Evolutionary conservation across 2,888 invertebrate species (phyloP).

Genomic region (Idaea straminata): DNA sequence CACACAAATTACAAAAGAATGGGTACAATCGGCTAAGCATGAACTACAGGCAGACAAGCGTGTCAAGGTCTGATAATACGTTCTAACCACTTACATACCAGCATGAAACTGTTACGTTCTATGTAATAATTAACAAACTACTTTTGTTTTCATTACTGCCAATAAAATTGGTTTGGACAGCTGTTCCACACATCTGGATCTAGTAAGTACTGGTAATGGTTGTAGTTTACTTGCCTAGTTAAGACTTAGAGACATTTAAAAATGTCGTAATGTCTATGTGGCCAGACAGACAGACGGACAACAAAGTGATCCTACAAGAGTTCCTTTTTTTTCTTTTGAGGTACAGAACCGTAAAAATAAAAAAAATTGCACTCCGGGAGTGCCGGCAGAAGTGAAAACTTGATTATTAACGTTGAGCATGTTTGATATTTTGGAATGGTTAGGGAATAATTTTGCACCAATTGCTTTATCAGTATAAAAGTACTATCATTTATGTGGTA

Average conservation of each 20-base stretch:
- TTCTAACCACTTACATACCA: slow-evolving; percentile 10
- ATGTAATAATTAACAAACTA: not conserved
- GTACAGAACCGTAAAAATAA: too few relatives aligned
- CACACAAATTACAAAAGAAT: slow-evolving; percentile 26
- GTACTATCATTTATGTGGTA: too few relatives aligned
- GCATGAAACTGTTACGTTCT: not conserved
- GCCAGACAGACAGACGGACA: too few relatives aligned
- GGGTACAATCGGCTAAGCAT: slow-evolving; percentile 17
- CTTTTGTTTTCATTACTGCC: not conserved
- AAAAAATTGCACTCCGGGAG: too few relatives aligned
- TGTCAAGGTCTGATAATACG: slow-evolving; percentile 30
- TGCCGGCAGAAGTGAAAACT: too few relatives aligned
- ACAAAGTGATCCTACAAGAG: too few relatives aligned
- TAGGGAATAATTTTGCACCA: too few relatives aligned
- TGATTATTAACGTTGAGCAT: too few relatives aligned
- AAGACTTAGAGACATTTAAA: not conserved
- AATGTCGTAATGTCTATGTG: too few relatives aligned
- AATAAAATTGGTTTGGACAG: slow-evolving; percentile 1
- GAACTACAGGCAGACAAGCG: slow-evolving; percentile 12
- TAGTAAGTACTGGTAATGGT: not conserved
- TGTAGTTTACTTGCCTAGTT: not conserved
- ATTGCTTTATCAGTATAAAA: too few relatives aligned
- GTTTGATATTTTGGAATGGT: too few relatives aligned
- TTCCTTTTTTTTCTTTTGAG: too few relatives aligned
- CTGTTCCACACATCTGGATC: not conserved